Evolutionary conservation across 2,888 invertebrate genomes (phyloP).

Genomic region (Drosophila gaucha): DNA sequence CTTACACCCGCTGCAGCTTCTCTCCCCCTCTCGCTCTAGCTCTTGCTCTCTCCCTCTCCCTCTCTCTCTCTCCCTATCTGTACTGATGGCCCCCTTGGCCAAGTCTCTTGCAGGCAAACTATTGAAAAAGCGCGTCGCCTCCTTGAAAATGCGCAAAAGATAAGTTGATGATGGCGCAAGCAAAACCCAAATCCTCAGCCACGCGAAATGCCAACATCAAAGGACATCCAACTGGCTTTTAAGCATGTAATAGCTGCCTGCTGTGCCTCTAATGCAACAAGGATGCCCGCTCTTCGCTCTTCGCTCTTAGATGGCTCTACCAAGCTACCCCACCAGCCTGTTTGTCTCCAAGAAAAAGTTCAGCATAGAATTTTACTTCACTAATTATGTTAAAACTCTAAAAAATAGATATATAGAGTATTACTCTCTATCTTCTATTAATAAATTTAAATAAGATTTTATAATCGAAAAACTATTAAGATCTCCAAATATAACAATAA

Average conservation of each 20-base stretch:
- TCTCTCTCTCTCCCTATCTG: not conserved
- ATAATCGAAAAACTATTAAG: no score
- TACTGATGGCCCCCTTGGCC: not conserved
- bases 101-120: slow-evolving; percentile 36
- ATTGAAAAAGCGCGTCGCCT: slow-evolving; percentile 47
- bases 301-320: slow-evolving; percentile 13
- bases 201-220: slow-evolving; percentile 61
- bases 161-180: slow-evolving; percentile 31
- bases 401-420: no score
- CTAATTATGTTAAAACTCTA: no score
- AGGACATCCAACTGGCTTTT: slow-evolving; percentile 57
- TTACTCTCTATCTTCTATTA: no score
- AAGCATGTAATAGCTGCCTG: slow-evolving; percentile 61
- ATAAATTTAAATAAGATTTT: no score
- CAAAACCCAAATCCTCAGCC: slow-evolving; percentile 18
- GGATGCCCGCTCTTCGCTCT: slow-evolving; percentile 14
- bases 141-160: slow-evolving; percentile 32
- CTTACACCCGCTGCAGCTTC: slow-evolving; percentile 1
- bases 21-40: not conserved
- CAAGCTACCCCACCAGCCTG: not conserved
- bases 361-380: not conserved
- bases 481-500: no score
- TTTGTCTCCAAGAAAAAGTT: not conserved
- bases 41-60: not conserved
- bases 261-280: slow-evolving; percentile 35